Conservation (phyloP, 2,797 vertebrate species). For the Naso thynnoides region DNA sequence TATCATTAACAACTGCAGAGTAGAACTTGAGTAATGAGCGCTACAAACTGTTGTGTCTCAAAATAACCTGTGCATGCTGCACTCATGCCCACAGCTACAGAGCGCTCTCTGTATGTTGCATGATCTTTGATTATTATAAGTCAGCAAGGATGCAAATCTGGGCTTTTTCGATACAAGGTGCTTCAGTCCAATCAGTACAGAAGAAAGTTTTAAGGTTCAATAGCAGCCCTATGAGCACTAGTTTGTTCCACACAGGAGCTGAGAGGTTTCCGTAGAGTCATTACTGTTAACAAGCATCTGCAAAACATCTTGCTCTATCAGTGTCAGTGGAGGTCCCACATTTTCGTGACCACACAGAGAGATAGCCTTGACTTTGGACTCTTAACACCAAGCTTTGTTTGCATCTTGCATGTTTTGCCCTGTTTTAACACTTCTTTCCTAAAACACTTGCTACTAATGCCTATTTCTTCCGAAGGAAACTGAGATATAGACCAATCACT, state of each 20-base stretch:
- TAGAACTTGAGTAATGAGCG: too few relatives aligned
- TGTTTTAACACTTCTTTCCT: slow-evolving; percentile 13
- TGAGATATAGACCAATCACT: slow-evolving; percentile 35
- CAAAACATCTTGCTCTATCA: slow-evolving; percentile 36
- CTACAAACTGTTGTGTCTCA: too few relatives aligned
- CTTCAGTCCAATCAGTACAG: not conserved
- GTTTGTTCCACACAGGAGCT: slow-evolving; percentile 39
- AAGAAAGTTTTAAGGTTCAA: not conserved
- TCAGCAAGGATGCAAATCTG: not conserved
- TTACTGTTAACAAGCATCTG: slow-evolving; percentile 60
- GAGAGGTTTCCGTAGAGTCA: slow-evolving; percentile 32
- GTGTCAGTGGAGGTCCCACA: slow-evolving; percentile 23
- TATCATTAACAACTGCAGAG: too few relatives aligned
- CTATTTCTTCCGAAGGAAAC: slow-evolving; percentile 22
- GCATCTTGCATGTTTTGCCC: slow-evolving; percentile 9
- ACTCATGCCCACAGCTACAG: too few relatives aligned
- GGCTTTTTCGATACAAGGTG: not conserved
- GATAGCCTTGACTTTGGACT: slow-evolving; percentile 23
- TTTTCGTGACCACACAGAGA: slow-evolving; percentile 56
- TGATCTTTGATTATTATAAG: too few relatives aligned
- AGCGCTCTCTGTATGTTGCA: too few relatives aligned
- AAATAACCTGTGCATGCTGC: too few relatives aligned
- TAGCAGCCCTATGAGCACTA: not conserved
- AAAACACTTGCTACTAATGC: slow-evolving; percentile 11
- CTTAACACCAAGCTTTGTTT: slow-evolving; percentile 35